Conservation (phyloP, 2,888 invertebrate genomes). For the Endotricha flammealis region DNA sequence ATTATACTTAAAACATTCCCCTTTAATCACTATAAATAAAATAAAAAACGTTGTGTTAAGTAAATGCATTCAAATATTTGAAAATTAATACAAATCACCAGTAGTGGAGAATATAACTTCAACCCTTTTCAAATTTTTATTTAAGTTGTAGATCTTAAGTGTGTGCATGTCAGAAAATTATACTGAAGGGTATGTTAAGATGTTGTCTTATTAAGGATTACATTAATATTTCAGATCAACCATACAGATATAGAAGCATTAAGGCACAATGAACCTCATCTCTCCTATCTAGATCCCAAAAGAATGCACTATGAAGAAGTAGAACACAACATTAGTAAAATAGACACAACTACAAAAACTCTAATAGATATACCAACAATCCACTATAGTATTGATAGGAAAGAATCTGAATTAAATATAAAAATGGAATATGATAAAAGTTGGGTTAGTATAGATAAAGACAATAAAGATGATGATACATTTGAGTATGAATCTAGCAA, state of each 20-base stretch:
- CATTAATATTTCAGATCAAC: slow-evolving; percentile 42
- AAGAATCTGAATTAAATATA: slow-evolving; percentile 1
- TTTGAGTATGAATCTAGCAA: slow-evolving; percentile 16
- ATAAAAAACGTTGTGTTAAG: no score
- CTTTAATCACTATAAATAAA: no score
- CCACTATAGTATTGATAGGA: slow-evolving; percentile 26
- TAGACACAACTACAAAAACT: slow-evolving; percentile 14
- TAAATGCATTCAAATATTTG: no score
- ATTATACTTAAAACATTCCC: no score
- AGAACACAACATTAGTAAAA: slow-evolving; percentile 34
- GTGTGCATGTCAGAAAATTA: no score
- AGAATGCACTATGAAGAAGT: slow-evolving; percentile 40
- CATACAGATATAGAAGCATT: slow-evolving; percentile 35
- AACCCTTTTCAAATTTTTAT: no score
- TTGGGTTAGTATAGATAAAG: neutral
- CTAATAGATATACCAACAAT: slow-evolving; percentile 32
- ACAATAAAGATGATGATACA: slow-evolving; percentile 18
- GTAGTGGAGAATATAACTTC: no score
- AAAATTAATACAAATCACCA: no score
- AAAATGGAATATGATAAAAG: slow-evolving; percentile 16
- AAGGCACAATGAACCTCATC: slow-evolving; percentile 36
- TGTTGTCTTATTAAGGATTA: no score
- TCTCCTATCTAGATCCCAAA: slow-evolving; percentile 36
- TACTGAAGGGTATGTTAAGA: no score
- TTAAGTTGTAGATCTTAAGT: no score